A percentile compares a stretch with the other conserved stretches of the same genome.
phyloP scores from a whole-genome alignment of 2,797 vertebrate species.

The Luscinia megarhynchos region DNA sequence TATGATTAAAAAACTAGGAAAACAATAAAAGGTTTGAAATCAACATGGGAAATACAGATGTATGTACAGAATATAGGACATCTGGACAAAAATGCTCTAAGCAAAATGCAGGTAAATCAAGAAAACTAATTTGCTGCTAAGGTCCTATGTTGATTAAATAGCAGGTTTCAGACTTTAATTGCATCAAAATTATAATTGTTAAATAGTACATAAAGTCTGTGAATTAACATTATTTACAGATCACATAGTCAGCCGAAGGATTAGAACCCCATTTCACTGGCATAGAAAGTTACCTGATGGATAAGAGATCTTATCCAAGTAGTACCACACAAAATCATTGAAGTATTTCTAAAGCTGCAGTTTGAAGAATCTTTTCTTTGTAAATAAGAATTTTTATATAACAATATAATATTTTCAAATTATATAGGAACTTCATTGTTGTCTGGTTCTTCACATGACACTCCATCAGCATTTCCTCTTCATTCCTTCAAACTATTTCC shows the following conservation, averaged over 20 bases:
- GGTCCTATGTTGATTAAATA: background rate
- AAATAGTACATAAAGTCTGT: background rate
- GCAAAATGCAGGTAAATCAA: background rate
- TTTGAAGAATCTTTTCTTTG: background rate
- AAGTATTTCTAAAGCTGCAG: background rate
- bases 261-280: background rate
- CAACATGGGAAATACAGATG: background rate
- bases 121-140: background rate
- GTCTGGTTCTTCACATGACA: background rate
- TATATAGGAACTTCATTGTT: background rate
- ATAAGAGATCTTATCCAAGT: background rate
- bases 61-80: background rate
- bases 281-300: background rate
- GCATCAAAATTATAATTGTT: background rate
- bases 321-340: background rate
- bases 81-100: background rate
- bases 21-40: background rate
- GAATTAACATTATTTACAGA: background rate
- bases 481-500: background rate
- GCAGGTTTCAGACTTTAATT: background rate
- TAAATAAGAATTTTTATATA: background rate
- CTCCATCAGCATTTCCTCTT: conserved; percentile 8
- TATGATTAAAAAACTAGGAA: background rate
- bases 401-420: background rate
- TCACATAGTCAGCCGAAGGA: background rate